A percentile compares a stretch with the other conserved stretches of the same genome.
These are phyloP conservation scores for Bungarus multicinctus DNA, from an alignment of 2,113 vertebrate genomes.

Conservation along the genomic window DNA sequence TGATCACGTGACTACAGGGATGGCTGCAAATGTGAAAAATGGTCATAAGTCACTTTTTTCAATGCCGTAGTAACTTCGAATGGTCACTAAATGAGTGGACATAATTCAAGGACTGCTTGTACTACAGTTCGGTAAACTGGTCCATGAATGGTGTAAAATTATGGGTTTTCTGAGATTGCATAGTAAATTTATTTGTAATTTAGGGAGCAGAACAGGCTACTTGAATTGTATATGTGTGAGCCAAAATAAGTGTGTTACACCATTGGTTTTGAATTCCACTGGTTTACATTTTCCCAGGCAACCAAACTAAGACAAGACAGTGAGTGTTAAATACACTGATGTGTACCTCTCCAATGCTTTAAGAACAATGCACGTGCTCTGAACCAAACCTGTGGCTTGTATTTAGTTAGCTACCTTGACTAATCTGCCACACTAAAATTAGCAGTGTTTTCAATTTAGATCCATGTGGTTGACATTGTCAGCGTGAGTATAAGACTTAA, in stretches of 20 bases:
- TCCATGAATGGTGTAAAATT: no score
- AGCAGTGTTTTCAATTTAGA: background rate
- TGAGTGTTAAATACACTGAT: background rate
- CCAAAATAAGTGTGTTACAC: background rate
- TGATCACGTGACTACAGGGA: background rate
- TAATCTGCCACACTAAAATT: background rate
- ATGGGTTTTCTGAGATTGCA: no score
- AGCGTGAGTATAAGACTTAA: background rate
- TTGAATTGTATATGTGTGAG: background rate
- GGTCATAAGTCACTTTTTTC: background rate
- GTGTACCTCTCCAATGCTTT: background rate
- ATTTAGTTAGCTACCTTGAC: background rate
- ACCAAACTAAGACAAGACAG: background rate
- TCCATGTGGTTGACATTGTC: background rate
- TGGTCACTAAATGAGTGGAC: no score
- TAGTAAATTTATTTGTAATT: background rate
- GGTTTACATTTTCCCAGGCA: background rate
- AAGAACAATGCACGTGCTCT: background rate
- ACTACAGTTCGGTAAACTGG: no score
- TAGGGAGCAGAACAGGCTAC: background rate
- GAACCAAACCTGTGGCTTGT: background rate
- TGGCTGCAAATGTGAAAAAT: accelerated
- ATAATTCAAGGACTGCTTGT: no score
- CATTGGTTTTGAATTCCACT: no score
- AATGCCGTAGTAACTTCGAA: background rate